Evolutionary conservation across 2,888 invertebrate genomes (phyloP), one percentile per base, ranked within the genome.

Genomic region (Baronia brevicornis): DNA sequence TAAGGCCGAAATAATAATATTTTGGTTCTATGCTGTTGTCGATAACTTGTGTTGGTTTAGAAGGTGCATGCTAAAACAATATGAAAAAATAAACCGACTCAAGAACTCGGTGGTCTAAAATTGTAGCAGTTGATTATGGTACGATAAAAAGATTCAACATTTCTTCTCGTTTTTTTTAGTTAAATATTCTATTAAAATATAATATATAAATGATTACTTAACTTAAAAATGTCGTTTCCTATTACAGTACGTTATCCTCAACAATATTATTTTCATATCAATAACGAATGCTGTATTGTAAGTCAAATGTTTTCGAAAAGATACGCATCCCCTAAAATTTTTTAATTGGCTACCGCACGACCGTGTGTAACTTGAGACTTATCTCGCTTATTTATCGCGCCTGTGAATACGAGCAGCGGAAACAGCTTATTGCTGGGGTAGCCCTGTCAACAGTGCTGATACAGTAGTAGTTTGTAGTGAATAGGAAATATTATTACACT

Each of bases 301-400:
- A 3, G 12, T 15, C 14, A 10, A 15, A 4, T 3, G n/a, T 9
- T 4, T 12, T 17, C 12, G 7, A 12, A 19, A 18, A 18, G 7
- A 12, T 10, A 12, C 5, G 4, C 13, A 23, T 24, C 27, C 36
- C 31, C 27, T 13, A 25, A 35, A 30, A 30, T 31, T 27, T n/a
- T 27, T 38, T 44, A 47, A 47, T 47, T 46, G 42, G 43, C 28
- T 41, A 35, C 44, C 32, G 36, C 25, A 35, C 41, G 33, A 43
- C 43, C 37, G 32, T n/a, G 29, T 32, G 48, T 43, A 47, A 49
- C 41, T 24, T 39, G 41, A 50, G 38, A 41, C 44, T 43, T 47
- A 43, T 50, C 50, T 46, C 35, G 18, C 27, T 29, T 31, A 33
- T 29, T 50, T 51, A 50, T 46, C 46, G 38, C 30, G 21, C 20